A percentile compares a stretch with the other conserved stretches of the same genome.
Evolutionary conservation across 1,140 invertebrate species (phyloP).

Genomic region (Gonioctena quinquepunctata): DNA sequence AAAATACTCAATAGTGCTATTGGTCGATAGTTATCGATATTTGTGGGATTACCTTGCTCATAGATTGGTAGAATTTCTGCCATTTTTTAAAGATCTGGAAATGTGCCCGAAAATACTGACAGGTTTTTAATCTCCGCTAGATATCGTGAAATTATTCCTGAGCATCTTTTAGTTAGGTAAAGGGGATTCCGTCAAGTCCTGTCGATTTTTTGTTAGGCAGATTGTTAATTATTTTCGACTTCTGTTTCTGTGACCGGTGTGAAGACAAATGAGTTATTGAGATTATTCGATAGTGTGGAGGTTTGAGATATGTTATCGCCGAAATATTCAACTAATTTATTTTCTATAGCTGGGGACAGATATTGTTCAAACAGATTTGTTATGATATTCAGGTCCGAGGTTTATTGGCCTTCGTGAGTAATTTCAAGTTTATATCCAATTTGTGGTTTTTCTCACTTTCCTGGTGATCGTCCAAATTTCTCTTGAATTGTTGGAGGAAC

Average conservation of each 20-base stretch:
- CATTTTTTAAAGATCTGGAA: background rate
- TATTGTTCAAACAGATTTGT: background rate
- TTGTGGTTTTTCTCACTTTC: background rate
- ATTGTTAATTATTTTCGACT: background rate
- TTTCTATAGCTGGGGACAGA: background rate
- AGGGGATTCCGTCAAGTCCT: background rate
- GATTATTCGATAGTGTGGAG: background rate
- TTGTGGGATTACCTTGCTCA: too few relatives aligned
- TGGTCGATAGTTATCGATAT: too few relatives aligned
- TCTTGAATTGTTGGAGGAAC: background rate
- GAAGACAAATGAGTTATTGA: background rate
- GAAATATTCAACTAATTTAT: background rate
- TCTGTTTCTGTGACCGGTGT: background rate
- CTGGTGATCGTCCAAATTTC: background rate
- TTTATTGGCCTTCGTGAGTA: background rate
- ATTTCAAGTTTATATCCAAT: background rate
- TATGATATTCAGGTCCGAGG: background rate
- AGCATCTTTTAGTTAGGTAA: background rate
- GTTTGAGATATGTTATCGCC: background rate
- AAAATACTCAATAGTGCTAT: too few relatives aligned
- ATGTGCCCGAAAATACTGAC: background rate
- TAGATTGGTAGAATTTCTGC: too few relatives aligned
- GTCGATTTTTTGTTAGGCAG: background rate
- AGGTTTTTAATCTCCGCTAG: background rate
- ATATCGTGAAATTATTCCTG: background rate